These are phyloP conservation scores for Tenualosa thibaudeaui DNA, from an alignment of 2,797 vertebrate genomes.

Conservation along the genomic window DNA sequence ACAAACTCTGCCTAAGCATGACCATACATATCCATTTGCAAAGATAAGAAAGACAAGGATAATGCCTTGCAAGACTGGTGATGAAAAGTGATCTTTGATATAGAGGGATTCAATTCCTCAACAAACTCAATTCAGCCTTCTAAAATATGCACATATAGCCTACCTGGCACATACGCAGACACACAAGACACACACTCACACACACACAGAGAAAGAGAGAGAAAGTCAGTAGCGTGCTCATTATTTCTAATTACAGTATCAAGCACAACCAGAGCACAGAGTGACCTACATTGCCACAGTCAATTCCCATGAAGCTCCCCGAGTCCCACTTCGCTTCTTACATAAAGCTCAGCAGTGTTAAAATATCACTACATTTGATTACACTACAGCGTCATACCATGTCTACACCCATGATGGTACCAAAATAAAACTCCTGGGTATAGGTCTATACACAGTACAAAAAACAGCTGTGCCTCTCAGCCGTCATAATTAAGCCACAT, in stretches of 20 bases:
- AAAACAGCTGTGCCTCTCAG: not conserved
- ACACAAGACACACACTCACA: constrained; percentile 40
- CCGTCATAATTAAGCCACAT: not conserved
- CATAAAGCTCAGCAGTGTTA: constrained; percentile 3
- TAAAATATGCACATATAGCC: constrained; percentile 17
- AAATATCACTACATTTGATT: not conserved
- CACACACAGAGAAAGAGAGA: constrained; percentile 14
- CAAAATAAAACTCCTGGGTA: not conserved
- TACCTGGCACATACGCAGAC: constrained; percentile 35
- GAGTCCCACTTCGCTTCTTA: constrained; percentile 14
- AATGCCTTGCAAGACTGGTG: too few relatives aligned
- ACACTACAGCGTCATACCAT: constrained; percentile 10
- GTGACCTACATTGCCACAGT: constrained; percentile 41
- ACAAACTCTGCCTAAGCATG: too few relatives aligned
- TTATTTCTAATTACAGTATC: constrained; percentile 66
- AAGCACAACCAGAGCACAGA: constrained; percentile 58
- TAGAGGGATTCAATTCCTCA: not conserved
- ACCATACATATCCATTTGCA: too few relatives aligned
- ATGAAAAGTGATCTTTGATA: too few relatives aligned
- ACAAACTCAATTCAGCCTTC: not conserved
- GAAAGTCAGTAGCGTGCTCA: constrained; percentile 43
- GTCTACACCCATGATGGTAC: not conserved
- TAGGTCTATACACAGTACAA: not conserved
- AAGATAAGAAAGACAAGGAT: too few relatives aligned
- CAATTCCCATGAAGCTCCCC: not conserved